A percentile compares a stretch with the other conserved stretches of the same genome.
Evolutionary conservation across 2,797 vertebrate species (phyloP).

Genomic region (Mormyrops attenuatus): DNA sequence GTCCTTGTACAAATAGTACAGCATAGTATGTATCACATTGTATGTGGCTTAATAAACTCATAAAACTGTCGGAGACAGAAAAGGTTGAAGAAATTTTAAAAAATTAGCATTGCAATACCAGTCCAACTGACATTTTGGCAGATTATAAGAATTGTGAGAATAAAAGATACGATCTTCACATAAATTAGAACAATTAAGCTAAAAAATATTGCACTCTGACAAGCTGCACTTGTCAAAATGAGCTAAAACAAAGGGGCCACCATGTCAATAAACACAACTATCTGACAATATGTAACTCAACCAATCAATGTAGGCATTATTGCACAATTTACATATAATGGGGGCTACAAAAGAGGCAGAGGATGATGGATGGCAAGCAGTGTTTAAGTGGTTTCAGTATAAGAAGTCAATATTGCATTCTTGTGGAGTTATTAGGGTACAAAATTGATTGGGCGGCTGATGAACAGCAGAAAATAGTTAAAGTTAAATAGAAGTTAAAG

Average conservation of each 20-base stretch:
- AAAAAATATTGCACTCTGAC: neutral
- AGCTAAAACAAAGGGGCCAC: neutral
- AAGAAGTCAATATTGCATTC: neutral
- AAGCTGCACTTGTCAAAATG: neutral
- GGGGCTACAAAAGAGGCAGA: neutral
- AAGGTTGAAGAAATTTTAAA: neutral
- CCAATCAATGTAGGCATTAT: neutral
- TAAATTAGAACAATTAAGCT: conserved; percentile 12
- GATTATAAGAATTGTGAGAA: neutral
- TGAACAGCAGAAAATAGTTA: conserved; percentile 31
- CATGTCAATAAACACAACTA: neutral
- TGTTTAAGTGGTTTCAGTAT: neutral
- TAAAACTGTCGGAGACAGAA: neutral
- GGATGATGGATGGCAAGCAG: neutral
- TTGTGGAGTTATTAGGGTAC: conserved; percentile 1
- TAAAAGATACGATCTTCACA: neutral
- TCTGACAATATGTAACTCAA: neutral
- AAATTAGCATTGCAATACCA: neutral
- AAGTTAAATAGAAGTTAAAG: conserved; percentile 30
- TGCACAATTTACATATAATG: neutral
- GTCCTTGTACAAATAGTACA: neutral
- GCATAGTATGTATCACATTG: neutral
- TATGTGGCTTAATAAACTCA: neutral
- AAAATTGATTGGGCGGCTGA: neutral
- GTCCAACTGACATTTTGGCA: neutral